Percentiles rank a stretch among this genome's conserved stretches.
Evolutionary conservation across 2,888 invertebrate genomes (phyloP).

Genomic region (Lithophane socia): DNA sequence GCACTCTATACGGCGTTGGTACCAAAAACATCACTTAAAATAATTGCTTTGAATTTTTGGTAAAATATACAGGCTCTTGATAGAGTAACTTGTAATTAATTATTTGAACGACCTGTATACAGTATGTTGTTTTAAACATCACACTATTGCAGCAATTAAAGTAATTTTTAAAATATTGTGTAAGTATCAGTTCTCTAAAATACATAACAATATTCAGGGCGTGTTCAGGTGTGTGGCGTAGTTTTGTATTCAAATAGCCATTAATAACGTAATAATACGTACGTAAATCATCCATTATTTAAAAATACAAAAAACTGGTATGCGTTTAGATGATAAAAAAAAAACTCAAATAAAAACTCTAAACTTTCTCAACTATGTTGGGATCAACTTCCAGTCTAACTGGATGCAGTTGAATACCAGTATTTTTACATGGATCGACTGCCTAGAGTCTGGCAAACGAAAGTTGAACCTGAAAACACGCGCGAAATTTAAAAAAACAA

Average conservation of each 20-base stretch:
- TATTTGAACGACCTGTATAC: background rate
- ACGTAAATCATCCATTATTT: background rate
- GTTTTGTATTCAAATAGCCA: background rate
- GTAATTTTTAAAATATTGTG: background rate
- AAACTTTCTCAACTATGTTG: no score
- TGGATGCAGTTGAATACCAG: no score
- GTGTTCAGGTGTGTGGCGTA: slow-evolving; percentile 53
- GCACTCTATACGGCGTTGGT: no score
- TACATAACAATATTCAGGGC: slow-evolving; percentile 29
- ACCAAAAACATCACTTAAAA: no score
- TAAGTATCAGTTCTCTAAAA: slow-evolving; percentile 50
- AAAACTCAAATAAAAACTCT: no score
- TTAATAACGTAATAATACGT: no score
- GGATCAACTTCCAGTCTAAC: no score
- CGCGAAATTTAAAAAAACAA: no score
- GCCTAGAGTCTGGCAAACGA: no score
- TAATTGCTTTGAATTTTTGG: background rate
- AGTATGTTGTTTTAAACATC: background rate
- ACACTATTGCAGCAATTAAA: background rate
- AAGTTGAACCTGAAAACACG: no score
- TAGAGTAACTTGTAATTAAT: background rate
- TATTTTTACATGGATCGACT: no score
- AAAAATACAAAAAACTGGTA: background rate
- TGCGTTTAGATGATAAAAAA: background rate
- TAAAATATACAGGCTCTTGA: background rate